Conservation (phyloP, 2,113 vertebrate species). For the Thalassarche chlororhynchos region DNA sequence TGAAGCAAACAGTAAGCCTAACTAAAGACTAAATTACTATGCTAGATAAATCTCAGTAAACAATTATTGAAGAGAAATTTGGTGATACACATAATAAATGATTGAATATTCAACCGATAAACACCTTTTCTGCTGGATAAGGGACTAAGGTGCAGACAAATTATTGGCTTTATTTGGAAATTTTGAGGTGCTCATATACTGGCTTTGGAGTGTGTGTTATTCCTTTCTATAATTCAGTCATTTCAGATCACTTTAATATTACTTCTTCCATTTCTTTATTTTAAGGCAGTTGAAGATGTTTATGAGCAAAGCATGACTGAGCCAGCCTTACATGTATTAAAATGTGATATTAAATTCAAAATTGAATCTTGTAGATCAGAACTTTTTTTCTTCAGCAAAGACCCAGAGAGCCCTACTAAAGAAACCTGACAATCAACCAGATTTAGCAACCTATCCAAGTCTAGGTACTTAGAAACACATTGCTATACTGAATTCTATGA, state of each 20-base stretch:
- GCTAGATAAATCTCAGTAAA: conserved; percentile 19
- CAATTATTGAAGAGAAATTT: conserved; percentile 1
- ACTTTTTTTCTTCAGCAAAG: not conserved
- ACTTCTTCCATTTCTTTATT: not conserved
- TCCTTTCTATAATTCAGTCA: not conserved
- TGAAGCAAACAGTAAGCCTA: conserved; percentile 7
- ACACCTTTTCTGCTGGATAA: not conserved
- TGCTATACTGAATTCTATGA: not conserved
- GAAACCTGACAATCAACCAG: not conserved
- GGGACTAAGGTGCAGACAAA: not conserved
- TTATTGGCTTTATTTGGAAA: not conserved
- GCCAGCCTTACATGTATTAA: not conserved
- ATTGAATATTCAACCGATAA: not conserved
- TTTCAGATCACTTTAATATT: not conserved
- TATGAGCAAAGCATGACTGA: not conserved
- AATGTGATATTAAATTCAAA: not conserved
- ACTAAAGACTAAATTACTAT: conserved; percentile 13
- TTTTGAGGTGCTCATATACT: not conserved
- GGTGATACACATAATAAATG: not conserved
- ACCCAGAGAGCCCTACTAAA: not conserved
- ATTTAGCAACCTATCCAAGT: not conserved
- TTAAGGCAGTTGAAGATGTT: not conserved
- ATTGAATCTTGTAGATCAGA: not conserved
- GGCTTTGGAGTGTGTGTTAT: not conserved
- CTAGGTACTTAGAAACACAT: not conserved